Conservation (phyloP, 2,888 invertebrate genomes). For the Epirrhoe tristata region DNA sequence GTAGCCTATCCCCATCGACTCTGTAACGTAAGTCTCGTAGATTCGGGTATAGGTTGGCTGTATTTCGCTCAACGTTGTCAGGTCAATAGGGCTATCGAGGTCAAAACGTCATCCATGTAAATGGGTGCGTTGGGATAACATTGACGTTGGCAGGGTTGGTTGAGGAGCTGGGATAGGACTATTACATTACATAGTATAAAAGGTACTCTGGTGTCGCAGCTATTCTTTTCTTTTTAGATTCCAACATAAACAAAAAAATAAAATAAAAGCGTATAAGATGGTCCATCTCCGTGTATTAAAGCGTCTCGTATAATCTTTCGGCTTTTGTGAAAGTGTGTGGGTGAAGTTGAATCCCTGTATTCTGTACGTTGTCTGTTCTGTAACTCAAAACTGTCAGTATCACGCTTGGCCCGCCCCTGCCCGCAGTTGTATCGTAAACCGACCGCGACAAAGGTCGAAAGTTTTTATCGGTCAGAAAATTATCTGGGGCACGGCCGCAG, state of each 20-base stretch:
- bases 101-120: constrained; percentile 50
- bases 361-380: constrained; percentile 39
- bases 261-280: background rate
- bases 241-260: background rate
- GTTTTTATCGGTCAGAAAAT: constrained; percentile 45
- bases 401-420: constrained; percentile 41
- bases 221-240: background rate
- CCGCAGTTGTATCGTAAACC: constrained; percentile 42
- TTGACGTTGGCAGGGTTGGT: constrained; percentile 36
- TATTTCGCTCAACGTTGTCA: constrained; percentile 40
- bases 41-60: constrained; percentile 34
- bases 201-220: background rate
- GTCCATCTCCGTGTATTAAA: background rate
- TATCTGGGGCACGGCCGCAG: constrained; percentile 36
- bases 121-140: constrained; percentile 30
- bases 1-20: constrained; percentile 5
- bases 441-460: constrained; percentile 44
- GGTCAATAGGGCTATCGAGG: constrained; percentile 45
- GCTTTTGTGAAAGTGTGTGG: constrained; percentile 1
- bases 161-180: constrained; percentile 36
- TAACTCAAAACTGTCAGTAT: constrained; percentile 59
- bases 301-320: background rate
- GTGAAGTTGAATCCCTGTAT: constrained; percentile 22
- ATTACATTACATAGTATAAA: constrained; percentile 15
- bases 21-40: constrained; percentile 23